Evolutionary conservation across 2,113 vertebrate species (phyloP), one percentile per base, ranked within the genome.

Genomic region (Sapayoa aenigma): DNA sequence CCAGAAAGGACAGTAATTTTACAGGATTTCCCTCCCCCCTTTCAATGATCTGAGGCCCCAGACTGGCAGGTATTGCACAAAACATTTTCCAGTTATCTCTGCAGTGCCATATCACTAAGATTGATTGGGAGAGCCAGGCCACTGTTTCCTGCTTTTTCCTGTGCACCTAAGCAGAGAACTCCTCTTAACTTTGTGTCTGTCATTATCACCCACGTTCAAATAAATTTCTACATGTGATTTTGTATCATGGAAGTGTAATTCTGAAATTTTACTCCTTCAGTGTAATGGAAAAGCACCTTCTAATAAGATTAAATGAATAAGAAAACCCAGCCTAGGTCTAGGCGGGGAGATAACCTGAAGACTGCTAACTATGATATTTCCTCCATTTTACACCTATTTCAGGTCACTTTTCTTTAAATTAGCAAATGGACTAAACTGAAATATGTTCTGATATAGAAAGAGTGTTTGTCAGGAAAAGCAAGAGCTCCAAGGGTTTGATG

Each of bases 361-460:
- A 37, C 37, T n/a, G 79, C 18, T n/a, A 80, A 68, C 56, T 62
- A 75, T 1, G 7, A 16, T 31, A 66, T 79, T 94, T 93, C 47
- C 63, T 67, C 19, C 17, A 16, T 87, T 89, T 91, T 66, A 93
- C 55, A 91, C 63, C 78, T 92, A 50, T 83, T 90, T 88, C 30
- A 47, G 56, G 55, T 88, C 67, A 59, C 56, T 87, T 85, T 59
- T 80, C 25, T 31, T 80, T 80, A 77, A 89, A 78, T 77, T 84
- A 94, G 68, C 56, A 84, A 91, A 82, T 31, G 6, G 11, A 81
- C n/a, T 80, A 60, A 83, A 92, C 66, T 46, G 22, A 93, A 93
- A 75, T 67, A 65, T 55, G 93, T 89, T 94, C 87, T 87, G 65
- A 91, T 94, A 80, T 85, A 95, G 75, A 89, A 77, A 93, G 71